Evolutionary conservation across 1,140 invertebrate species (phyloP), one percentile per base, ranked within the genome.

Genomic region (Danaus melanippus): DNA sequence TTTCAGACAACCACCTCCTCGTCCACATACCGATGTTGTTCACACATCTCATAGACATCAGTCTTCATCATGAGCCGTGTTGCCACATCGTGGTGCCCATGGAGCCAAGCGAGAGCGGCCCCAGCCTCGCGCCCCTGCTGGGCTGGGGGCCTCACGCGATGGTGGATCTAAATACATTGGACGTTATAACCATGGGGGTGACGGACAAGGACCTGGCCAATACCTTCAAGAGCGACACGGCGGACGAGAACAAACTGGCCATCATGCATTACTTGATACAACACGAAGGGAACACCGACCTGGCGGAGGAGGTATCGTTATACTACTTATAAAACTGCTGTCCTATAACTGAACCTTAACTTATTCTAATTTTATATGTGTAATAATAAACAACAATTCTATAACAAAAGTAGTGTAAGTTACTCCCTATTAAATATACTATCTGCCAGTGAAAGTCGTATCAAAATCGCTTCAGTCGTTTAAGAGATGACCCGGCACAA

Each of bases 191-290:
- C 15, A 67, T 94, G 50, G 84, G 79, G 12, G 88, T 95, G 11
- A 83, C 90, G 0, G 89, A 90, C 6, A 88, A 88, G 10, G 90
- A 93, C 60, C 72, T 94, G 1, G 82, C 92, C 4, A 89, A 92
- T 9, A 89, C 91, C 0, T 94, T 94, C 65, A 91, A 91, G 45
- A 91, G 88, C 60, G 89, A 91, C 55, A 89, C 85, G 2, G 89
- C 89, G 0, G 69, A 91, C 1, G 91, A 93, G 66, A 92, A 93
- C 65, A 91, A 92, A 55, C 73, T 95, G 39, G 91, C 92, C 4
- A 94, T 95, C 39, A 79, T 95, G 17, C 94, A 96, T 79, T 94
- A 94, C 71, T 91, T 96, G 56, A 79, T 95, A 10, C 89, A 93
- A 48, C 94, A 96, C 67, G 89, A 89, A 48, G 90, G 90, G 45